Evolutionary conservation across 1,140 invertebrate genomes (phyloP).

Genomic region (Leptoteleia sp.): DNA sequence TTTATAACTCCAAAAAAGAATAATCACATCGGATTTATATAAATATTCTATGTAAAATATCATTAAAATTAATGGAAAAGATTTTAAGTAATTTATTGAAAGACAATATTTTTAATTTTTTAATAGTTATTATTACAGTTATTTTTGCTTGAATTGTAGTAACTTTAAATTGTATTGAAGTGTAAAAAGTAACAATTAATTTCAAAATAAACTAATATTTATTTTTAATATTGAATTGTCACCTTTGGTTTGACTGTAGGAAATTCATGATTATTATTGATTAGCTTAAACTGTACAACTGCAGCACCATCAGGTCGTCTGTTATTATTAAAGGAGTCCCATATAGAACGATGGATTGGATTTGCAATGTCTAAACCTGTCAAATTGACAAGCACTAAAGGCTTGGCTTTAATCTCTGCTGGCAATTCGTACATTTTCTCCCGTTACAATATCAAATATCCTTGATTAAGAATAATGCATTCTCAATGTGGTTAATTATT

Average conservation of each 20-base stretch:
- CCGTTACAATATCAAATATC: constrained; percentile 24
- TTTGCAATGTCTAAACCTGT: constrained; percentile 93
- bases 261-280: constrained; percentile 90
- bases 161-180: no score
- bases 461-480: constrained; percentile 8
- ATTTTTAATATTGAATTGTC: constrained; percentile 5
- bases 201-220: no score
- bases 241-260: constrained; percentile 94
- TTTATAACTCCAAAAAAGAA: no score
- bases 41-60: no score
- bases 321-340: constrained; percentile 94
- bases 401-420: constrained; percentile 88
- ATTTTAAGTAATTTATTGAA: no score
- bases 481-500: background rate
- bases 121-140: no score
- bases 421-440: constrained; percentile 85
- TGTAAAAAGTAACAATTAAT: no score
- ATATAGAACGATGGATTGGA: constrained; percentile 93
- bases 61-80: no score
- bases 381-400: constrained; percentile 91
- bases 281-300: constrained; percentile 92
- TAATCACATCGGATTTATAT: no score
- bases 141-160: no score
- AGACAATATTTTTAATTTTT: no score
- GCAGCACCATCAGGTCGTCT: constrained; percentile 90